phyloP scores from a whole-genome alignment of 2,797 vertebrate genomes.

The Tenualosa ilisha region DNA sequence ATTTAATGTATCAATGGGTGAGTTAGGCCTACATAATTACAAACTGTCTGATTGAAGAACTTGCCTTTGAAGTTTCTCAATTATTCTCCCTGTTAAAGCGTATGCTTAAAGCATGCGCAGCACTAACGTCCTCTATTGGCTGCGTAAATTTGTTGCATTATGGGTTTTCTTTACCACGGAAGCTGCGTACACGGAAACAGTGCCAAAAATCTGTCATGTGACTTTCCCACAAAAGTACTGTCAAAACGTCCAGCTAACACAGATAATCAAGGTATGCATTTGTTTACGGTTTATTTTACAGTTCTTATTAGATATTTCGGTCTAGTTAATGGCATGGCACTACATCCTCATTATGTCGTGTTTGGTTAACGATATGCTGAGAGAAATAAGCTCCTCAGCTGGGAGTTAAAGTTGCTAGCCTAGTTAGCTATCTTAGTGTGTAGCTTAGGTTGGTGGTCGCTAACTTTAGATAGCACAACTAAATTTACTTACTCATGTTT shows the following conservation, averaged over 20 bases:
- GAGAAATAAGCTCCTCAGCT: background rate
- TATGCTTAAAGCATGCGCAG: background rate
- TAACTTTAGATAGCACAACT: background rate
- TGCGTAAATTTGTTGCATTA: background rate
- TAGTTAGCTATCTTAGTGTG: background rate
- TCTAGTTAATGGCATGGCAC: background rate
- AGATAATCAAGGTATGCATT: background rate
- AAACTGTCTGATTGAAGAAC: background rate
- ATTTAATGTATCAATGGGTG: background rate
- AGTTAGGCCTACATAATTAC: background rate
- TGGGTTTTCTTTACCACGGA: slow-evolving; percentile 32
- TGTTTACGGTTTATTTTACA: background rate
- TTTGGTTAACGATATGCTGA: background rate
- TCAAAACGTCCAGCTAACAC: background rate
- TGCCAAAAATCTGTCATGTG: slow-evolving; percentile 58
- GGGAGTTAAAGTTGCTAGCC: background rate
- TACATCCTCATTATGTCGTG: background rate
- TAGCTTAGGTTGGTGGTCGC: background rate
- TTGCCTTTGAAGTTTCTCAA: background rate
- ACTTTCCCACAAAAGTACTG: slow-evolving; percentile 34
- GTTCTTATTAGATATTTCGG: background rate
- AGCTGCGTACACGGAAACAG: slow-evolving; percentile 51
- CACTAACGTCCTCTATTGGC: background rate
- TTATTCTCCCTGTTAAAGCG: background rate
- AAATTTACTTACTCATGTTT: background rate